Conservation (phyloP, 2,888 invertebrate genomes). For the Spisula solida region DNA sequence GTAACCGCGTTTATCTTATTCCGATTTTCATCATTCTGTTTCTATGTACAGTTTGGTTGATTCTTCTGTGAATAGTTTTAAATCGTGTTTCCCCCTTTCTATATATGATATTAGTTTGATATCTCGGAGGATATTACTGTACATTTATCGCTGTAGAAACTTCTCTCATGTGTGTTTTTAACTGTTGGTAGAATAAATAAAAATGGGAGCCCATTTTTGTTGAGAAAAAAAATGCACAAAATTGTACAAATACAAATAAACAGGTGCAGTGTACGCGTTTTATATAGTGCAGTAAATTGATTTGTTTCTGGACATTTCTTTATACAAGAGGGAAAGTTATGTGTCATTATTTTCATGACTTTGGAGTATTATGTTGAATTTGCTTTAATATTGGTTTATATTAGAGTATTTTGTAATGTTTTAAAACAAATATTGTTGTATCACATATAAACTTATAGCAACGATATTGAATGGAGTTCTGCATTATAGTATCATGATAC, state of each 20-base stretch:
- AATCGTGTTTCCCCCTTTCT: constrained; percentile 12
- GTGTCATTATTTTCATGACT: constrained; percentile 35
- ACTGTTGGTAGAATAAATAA: constrained; percentile 13
- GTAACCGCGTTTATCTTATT: background rate
- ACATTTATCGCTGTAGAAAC: constrained; percentile 36
- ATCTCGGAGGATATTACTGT: constrained; percentile 6
- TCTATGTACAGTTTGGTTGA: constrained; percentile 40
- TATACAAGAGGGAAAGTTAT: constrained; percentile 41
- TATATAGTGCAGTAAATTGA: constrained; percentile 25
- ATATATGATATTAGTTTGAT: constrained; percentile 17
- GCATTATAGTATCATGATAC: background rate
- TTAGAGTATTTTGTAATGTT: constrained; percentile 27
- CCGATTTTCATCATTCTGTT: background rate
- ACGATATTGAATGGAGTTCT: constrained; percentile 11
- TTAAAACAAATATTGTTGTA: constrained; percentile 19
- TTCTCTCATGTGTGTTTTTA: constrained; percentile 31
- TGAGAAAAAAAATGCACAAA: constrained; percentile 21
- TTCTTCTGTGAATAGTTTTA: constrained; percentile 13
- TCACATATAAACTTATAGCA: constrained; percentile 22
- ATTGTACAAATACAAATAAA: constrained; percentile 25
- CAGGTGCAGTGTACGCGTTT: constrained; percentile 19
- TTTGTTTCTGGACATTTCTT: constrained; percentile 15
- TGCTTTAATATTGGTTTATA: constrained; percentile 12
- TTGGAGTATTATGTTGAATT: constrained; percentile 15
- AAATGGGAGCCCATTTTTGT: constrained; percentile 6